phyloP scores from a whole-genome alignment of 1,140 invertebrate species.

The Nylanderia fulva region DNA sequence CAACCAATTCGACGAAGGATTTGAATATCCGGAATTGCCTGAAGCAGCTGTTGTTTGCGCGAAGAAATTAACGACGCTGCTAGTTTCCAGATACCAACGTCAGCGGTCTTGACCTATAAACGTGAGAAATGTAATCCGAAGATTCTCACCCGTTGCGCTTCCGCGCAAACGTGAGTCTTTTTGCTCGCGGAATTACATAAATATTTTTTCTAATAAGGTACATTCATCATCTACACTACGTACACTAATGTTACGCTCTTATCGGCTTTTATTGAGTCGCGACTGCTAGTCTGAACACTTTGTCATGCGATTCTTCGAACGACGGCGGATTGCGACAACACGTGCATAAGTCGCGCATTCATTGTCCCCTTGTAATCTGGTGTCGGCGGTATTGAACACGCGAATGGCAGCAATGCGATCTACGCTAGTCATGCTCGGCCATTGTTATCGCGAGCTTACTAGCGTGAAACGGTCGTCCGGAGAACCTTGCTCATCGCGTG shows the following conservation, averaged over 20 bases:
- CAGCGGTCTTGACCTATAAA: conserved; percentile 61
- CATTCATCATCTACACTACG: neutral
- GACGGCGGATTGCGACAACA: neutral
- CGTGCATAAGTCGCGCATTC: neutral
- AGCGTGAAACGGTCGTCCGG: conserved; percentile 46
- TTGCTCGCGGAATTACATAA: neutral
- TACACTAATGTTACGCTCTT: neutral
- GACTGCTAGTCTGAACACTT: neutral
- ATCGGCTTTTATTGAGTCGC: neutral
- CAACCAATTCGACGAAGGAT: conserved; percentile 55
- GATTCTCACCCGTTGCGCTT: neutral
- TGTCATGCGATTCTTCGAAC: neutral
- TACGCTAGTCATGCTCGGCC: conserved; percentile 66
- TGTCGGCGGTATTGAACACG: conserved; percentile 39
- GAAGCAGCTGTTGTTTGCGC: conserved; percentile 53
- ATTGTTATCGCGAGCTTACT: conserved; percentile 65
- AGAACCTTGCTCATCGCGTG: conserved; percentile 52
- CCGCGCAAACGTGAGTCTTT: neutral
- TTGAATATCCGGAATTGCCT: conserved; percentile 61
- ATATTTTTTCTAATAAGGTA: neutral
- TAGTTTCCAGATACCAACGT: conserved; percentile 38
- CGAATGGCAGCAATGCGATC: conserved; percentile 61
- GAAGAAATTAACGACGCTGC: conserved; percentile 34
- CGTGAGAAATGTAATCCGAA: conserved; percentile 15
- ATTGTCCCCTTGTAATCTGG: conserved; percentile 12